Evolutionary conservation across 2,113 vertebrate genomes (phyloP), one percentile per base, ranked within the genome.

Genomic region (Ursus arctos): DNA sequence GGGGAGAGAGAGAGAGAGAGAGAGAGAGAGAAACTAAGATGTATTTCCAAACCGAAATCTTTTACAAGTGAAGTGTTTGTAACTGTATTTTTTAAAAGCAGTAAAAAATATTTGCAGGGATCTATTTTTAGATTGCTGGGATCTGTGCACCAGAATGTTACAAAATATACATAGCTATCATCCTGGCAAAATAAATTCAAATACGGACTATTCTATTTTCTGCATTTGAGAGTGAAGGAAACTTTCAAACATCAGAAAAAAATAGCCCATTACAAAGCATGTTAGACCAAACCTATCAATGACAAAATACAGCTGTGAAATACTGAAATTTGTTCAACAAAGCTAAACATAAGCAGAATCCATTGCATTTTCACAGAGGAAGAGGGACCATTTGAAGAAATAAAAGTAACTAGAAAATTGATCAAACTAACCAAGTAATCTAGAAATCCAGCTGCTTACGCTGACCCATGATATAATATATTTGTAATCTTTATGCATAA

Each of bases 21-120:
- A 55, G 84, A 81, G 28, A 88, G 72, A 95, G 72, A 86, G 95
- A 97, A 94, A 97, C 84, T 97, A 98, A 98, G 93, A 98, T 0
- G 0, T 87, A 98, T 98, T 98, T 98, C 95, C 98, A 99, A 98
- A 98, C 92, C 97, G 97, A 98, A 98, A 98, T 97, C 33, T 98
- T 98, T 97, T 92, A 96, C 79, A 88, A 98, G 83, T 97, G 61
- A 97, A 31, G 76, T 87, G 22, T 98, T 97, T 98, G 94, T 98
- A 98, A 98, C 94, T 97, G 81, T 90, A 94, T 94, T 95, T 97
- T 96, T 97, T 95, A 98, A 98, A 79, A 98, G 93, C 86, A 80
- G 95, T 97, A 96, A 94, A 95, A 98, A 97, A 97, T 96, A 98
- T 98, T 98, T 98, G 84, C 79, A 95, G 36, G 33, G 72, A 51